These are phyloP conservation scores for Plagodis dolabraria DNA, from an alignment of 2,888 invertebrate genomes.

Conservation along the genomic window DNA sequence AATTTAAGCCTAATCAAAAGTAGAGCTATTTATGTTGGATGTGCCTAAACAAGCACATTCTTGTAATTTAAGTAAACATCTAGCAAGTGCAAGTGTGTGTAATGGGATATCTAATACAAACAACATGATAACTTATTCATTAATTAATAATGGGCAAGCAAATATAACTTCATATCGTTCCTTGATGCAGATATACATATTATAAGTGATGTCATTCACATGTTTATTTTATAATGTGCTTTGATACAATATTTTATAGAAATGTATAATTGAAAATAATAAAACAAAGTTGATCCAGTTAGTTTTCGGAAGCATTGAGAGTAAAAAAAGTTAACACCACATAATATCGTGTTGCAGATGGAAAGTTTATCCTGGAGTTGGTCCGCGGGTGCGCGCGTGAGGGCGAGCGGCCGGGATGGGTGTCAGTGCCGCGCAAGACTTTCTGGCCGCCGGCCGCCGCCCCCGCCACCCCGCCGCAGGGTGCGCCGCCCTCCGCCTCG, in stretches of 20 bases:
- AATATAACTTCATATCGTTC: constrained; percentile 21
- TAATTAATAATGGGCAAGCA: constrained; percentile 19
- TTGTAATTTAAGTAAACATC: constrained; percentile 34
- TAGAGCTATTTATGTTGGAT: constrained; percentile 9
- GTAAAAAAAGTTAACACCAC: not conserved
- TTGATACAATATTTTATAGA: constrained; percentile 9
- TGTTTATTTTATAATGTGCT: not conserved
- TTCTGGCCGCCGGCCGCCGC: constrained; percentile 93
- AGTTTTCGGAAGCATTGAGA: no score
- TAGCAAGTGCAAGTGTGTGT: constrained; percentile 39
- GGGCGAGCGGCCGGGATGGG: constrained; percentile 94
- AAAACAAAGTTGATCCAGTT: no score
- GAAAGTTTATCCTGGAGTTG: constrained; percentile 95
- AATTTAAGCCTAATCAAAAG: constrained; percentile 3
- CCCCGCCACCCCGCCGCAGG: constrained; percentile 75
- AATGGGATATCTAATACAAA: constrained; percentile 34
- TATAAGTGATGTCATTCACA: constrained; percentile 11
- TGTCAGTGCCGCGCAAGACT: constrained; percentile 94
- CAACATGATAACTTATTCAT: constrained; percentile 27
- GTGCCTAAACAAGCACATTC: constrained; percentile 38
- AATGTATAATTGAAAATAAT: no score
- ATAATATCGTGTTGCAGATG: constrained; percentile 85
- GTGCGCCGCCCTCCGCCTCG: constrained; percentile 90
- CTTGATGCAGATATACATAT: constrained; percentile 22
- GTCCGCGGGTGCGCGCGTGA: constrained; percentile 82